Base-by-base conservation (phyloP, 2,113 vertebrate species). In the Phrynosoma blainvillii region DNA sequence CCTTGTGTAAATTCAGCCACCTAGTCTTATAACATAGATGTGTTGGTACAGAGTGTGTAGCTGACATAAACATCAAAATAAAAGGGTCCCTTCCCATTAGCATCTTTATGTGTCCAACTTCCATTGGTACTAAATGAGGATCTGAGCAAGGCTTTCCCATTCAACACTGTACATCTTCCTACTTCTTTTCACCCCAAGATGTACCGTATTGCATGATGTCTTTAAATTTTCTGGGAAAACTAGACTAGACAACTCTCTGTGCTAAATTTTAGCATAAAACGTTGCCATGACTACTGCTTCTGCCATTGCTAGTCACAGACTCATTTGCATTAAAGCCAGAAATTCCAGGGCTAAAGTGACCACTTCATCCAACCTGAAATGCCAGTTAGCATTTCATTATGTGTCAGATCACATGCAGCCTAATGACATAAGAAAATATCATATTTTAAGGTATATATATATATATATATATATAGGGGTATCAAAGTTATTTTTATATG, bases 371-470 rank as follows among this genome's bases (percentile, higher is more conserved):
- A 80, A 75, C 40, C 66, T 74, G 68, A 81, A 80, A 89, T 85
- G 40, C 77, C 40, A 89, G 56, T 70, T 76, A 76, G 70, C 52
- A 85, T 81, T 83, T 89, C 81, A 86, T 82, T 62, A 89, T 80
- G 84, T 92, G 89, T 86, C n/a, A 89, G 75, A 79, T 86, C 73
- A 82, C 59, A 70, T 0, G n/a, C 79, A 77, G 36, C 27, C 25
- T 82, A 89, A 89, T 86, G 88, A 82, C 71, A 75, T 82, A 88
- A 76, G 88, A n/a, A 82, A 86, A 86, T 42, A 47, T 71, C 25
- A 56, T 59, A 77, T 77, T 86, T 86, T 86, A 86, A 89, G 73
- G 71, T 54, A 18, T 86, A 59, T 70, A 77, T 30, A 21, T 42
- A 52, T 9, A 47, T 25, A 76, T 76, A 56, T 36, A n/a, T 86